These are phyloP conservation scores for Holotrichia oblita DNA, from an alignment of 1,140 invertebrate genomes.

Conservation along the genomic window DNA sequence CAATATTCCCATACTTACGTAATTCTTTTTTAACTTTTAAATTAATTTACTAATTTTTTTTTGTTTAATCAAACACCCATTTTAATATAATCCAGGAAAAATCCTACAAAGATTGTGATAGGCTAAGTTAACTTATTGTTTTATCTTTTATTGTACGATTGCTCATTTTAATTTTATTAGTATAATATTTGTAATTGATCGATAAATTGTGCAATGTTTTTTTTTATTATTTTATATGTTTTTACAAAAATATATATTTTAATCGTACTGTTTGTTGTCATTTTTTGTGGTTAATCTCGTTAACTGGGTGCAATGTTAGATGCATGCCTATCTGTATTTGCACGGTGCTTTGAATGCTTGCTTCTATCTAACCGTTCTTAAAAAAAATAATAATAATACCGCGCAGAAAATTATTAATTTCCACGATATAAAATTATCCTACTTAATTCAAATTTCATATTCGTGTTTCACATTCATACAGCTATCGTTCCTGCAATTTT, in stretches of 20 bases:
- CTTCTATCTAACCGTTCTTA: no score
- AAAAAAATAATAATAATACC: no score
- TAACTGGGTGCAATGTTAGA: background rate
- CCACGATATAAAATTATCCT: no score
- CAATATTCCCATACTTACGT: no score
- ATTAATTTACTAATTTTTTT: no score
- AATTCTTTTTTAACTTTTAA: no score
- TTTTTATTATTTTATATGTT: background rate
- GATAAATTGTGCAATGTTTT: background rate
- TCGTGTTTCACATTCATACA: no score
- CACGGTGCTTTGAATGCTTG: background rate
- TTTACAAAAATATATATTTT: slow-evolving; percentile 3
- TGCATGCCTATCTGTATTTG: background rate
- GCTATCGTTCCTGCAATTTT: no score
- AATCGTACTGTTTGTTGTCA: background rate
- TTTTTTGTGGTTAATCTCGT: background rate
- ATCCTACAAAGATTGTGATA: slow-evolving; percentile 5
- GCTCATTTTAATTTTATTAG: background rate
- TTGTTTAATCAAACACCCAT: no score
- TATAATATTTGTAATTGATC: background rate
- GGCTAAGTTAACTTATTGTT: background rate
- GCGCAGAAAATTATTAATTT: no score
- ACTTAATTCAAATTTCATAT: no score
- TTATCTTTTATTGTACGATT: background rate
- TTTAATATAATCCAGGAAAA: no score